Conservation (phyloP, 2,888 invertebrate species). For the Hydrotaea diabolus region DNA sequence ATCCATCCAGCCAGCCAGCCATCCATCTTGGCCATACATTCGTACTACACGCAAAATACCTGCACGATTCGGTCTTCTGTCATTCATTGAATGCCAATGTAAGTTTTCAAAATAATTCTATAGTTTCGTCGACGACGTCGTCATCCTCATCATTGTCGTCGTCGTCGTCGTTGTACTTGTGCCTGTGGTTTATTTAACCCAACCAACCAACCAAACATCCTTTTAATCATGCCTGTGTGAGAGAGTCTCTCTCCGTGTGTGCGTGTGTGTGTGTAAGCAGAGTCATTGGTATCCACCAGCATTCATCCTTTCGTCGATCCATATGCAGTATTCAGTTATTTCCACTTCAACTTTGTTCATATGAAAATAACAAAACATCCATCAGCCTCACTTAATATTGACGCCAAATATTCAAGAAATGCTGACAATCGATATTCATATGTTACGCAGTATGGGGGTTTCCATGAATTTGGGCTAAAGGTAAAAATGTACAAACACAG, state of each 20-base stretch:
- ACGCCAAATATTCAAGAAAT: constrained; percentile 80
- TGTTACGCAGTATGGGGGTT: constrained; percentile 44
- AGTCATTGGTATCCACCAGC: background rate
- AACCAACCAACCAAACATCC: constrained; percentile 32
- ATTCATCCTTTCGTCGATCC: constrained; percentile 49
- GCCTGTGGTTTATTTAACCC: constrained; percentile 44
- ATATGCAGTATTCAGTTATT: constrained; percentile 50
- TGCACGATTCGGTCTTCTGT: constrained; percentile 80
- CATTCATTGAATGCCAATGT: constrained; percentile 80
- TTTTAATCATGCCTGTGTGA: constrained; percentile 42
- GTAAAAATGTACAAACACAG: too few species aligned
- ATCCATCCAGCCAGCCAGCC: constrained; percentile 9
- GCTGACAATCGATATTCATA: constrained; percentile 78
- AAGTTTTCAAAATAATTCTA: constrained; percentile 77
- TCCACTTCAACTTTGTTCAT: constrained; percentile 59
- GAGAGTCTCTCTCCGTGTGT: constrained; percentile 34
- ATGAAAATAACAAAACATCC: constrained; percentile 71
- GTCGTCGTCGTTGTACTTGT: constrained; percentile 10
- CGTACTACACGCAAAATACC: constrained; percentile 79
- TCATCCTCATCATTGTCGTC: constrained; percentile 33
- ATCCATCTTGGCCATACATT: constrained; percentile 64
- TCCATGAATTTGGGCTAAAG: constrained; percentile 9
- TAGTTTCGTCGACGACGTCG: constrained; percentile 56
- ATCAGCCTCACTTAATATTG: constrained; percentile 80
- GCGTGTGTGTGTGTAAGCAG: constrained; percentile 7